Evolutionary conservation across 2,113 vertebrate species (phyloP).

Genomic region (Zosterops borbonicus): DNA sequence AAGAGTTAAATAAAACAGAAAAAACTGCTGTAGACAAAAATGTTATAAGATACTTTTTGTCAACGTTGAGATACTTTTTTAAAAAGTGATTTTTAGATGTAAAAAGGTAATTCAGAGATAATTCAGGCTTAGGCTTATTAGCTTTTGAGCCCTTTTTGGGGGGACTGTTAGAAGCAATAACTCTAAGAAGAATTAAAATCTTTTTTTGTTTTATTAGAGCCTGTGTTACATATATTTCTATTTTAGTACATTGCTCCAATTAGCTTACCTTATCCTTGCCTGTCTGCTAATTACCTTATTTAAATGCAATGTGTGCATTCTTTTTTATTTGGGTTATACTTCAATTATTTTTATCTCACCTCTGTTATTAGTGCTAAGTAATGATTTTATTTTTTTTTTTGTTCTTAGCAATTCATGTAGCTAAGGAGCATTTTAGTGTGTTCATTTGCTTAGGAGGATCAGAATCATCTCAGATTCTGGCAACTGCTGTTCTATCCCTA

Average conservation of each 20-base stretch:
- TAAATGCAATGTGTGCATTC: not conserved
- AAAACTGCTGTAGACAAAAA: not conserved
- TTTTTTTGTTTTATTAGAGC: not conserved
- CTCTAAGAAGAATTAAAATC: not conserved
- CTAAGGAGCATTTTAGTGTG: not conserved
- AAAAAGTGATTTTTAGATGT: not conserved
- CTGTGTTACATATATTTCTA: not conserved
- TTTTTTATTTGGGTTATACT: not conserved
- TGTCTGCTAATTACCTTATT: not conserved
- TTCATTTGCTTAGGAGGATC: not conserved
- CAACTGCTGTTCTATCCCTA: not conserved
- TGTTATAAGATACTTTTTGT: fast-evolving
- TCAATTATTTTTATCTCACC: not conserved
- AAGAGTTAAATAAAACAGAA: not conserved
- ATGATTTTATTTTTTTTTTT: not conserved
- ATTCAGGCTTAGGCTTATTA: not conserved
- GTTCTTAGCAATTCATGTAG: not conserved
- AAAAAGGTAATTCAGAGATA: not conserved
- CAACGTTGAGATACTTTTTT: not conserved
- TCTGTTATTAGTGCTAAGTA: not conserved
- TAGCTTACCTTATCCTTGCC: not conserved
- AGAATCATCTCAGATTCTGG: not conserved
- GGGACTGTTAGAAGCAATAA: not conserved
- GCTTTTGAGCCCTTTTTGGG: not conserved
- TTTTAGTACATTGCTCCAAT: not conserved